Conservation (phyloP, 2,888 invertebrate species). For the Zootermopsis nevadensis region DNA sequence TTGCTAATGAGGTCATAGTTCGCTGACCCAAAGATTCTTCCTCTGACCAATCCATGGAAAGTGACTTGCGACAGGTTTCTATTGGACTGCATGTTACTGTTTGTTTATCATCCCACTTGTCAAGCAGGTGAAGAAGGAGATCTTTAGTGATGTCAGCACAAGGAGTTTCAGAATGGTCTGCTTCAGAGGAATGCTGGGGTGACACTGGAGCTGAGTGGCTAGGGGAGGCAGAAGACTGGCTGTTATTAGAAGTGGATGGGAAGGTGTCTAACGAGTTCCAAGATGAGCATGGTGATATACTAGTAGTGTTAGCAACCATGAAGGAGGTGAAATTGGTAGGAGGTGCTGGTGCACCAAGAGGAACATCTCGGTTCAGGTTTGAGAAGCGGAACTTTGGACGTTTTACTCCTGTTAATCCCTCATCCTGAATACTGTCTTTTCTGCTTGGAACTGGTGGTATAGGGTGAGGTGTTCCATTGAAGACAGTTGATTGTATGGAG, state of each 20-base stretch:
- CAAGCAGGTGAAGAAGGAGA: slow-evolving; percentile 77
- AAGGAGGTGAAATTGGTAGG: slow-evolving; percentile 41
- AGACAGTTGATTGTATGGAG: background rate
- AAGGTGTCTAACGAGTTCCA: slow-evolving; percentile 44
- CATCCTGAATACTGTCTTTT: background rate
- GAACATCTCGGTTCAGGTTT: slow-evolving; percentile 78
- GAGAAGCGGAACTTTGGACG: slow-evolving; percentile 75
- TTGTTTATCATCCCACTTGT: slow-evolving; percentile 77
- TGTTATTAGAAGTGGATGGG: slow-evolving; percentile 37
- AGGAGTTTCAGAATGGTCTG: slow-evolving; percentile 51
- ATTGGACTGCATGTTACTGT: slow-evolving; percentile 62
- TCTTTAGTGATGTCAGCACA: slow-evolving; percentile 71
- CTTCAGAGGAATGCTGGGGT: slow-evolving; percentile 53
- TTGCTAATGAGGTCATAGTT: slow-evolving; percentile 84
- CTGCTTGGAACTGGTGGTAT: slow-evolving; percentile 26
- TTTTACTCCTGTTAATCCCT: slow-evolving; percentile 55
- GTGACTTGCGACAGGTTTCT: slow-evolving; percentile 70
- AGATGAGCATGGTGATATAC: slow-evolving; percentile 51
- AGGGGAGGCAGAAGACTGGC: slow-evolving; percentile 52
- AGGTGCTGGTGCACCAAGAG: slow-evolving; percentile 68
- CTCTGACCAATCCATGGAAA: slow-evolving; percentile 81
- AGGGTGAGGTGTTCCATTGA: background rate
- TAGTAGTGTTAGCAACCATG: slow-evolving; percentile 39
- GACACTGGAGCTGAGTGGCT: slow-evolving; percentile 57
- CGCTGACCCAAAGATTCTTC: slow-evolving; percentile 79